Evolutionary conservation across 2,888 invertebrate genomes (phyloP).

Genomic region (Galeopsomyia nigrocyanea): DNA sequence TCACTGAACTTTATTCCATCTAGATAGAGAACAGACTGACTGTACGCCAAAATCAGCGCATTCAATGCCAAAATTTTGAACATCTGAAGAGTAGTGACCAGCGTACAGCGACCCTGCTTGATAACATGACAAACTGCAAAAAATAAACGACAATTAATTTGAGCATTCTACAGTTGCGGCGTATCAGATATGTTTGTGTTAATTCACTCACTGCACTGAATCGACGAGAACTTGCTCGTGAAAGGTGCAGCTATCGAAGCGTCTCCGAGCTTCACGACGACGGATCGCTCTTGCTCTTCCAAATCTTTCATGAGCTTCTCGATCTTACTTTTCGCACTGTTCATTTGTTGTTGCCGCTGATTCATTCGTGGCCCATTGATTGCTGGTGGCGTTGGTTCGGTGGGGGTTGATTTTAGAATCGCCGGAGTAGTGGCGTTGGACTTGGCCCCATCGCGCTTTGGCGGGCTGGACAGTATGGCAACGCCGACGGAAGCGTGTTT

Average conservation of each 20-base stretch:
- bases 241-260: constrained; percentile 99
- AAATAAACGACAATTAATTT: neutral
- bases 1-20: constrained; percentile 99
- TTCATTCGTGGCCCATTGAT: constrained; percentile 51
- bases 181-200: too few species aligned
- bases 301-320: constrained; percentile 85
- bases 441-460: constrained; percentile 69
- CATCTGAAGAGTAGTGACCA: constrained; percentile 99
- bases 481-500: constrained; percentile 99
- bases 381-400: constrained; percentile 58
- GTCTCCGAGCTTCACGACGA: constrained; percentile 95
- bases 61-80: constrained; percentile 99
- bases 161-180: constrained; percentile 2
- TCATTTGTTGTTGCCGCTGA: constrained; percentile 55
- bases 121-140: constrained; percentile 95
- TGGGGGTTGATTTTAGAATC: constrained; percentile 15
- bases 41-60: constrained; percentile 97
- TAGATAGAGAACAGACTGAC: constrained; percentile 93
- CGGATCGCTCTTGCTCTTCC: constrained; percentile 88
- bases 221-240: constrained; percentile 96
- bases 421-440: constrained; percentile 39
- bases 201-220: constrained; percentile 87
- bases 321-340: constrained; percentile 69
- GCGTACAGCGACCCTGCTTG: constrained; percentile 98
- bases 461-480: constrained; percentile 88